Conservation (phyloP, 2,113 vertebrate species). For the Dascyllus trimaculatus region DNA sequence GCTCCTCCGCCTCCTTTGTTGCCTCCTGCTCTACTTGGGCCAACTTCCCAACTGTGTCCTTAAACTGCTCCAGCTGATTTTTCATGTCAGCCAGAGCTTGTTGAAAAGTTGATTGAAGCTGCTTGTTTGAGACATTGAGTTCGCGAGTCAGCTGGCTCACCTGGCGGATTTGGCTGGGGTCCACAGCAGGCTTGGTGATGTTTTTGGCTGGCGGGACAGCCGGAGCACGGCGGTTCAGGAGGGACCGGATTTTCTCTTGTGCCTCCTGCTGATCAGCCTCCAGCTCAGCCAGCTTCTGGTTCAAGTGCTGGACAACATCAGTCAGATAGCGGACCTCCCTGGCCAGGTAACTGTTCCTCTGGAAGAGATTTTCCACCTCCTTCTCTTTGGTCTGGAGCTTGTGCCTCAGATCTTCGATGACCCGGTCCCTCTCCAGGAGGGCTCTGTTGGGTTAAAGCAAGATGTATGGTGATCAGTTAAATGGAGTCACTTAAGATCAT, state of each 20-base stretch:
- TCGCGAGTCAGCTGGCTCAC: conserved; percentile 56
- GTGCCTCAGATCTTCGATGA: conserved; percentile 71
- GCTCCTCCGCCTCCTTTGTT: conserved; percentile 56
- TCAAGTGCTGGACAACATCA: conserved; percentile 63
- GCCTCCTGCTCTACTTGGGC: conserved; percentile 44
- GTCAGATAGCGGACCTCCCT: conserved; percentile 58
- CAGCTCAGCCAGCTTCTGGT: conserved; percentile 70
- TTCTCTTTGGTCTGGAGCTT: conserved; percentile 68
- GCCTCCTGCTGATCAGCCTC: conserved; percentile 72
- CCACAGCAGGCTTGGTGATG: conserved; percentile 13
- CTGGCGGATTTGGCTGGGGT: conserved; percentile 52
- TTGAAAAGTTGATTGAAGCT: conserved; percentile 56
- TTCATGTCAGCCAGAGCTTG: conserved; percentile 65
- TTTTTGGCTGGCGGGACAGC: conserved; percentile 2
- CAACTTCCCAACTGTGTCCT: conserved; percentile 25
- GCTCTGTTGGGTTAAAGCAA: conserved; percentile 51
- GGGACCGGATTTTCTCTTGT: conserved; percentile 64
- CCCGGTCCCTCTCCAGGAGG: conserved; percentile 67
- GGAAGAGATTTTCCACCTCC: conserved; percentile 63
- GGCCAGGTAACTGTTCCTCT: conserved; percentile 71
- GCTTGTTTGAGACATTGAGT: conserved; percentile 73
- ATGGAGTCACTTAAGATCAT: not conserved
- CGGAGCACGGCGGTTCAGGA: conserved; percentile 26
- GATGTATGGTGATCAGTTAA: not conserved
- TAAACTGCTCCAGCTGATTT: conserved; percentile 61